Conservation (phyloP, 2,888 invertebrate genomes). For the Scaptomyza tumidula region DNA sequence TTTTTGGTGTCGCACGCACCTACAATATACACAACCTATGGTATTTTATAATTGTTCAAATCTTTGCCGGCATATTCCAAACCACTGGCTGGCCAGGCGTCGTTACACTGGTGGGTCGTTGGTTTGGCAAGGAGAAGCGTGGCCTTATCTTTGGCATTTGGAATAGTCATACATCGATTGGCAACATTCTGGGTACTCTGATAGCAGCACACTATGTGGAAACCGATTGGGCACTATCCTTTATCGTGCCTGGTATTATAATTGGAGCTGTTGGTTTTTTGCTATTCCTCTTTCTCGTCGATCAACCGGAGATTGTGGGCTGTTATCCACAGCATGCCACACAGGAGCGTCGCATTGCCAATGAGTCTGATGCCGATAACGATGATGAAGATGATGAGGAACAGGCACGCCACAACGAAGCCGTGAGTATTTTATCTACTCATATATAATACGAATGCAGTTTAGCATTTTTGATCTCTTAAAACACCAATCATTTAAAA, state of each 20-base stretch:
- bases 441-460: background rate
- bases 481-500: slow-evolving; percentile 19
- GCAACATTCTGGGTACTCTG: slow-evolving; percentile 96
- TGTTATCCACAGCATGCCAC: slow-evolving; percentile 61
- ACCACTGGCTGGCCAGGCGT: slow-evolving; percentile 98
- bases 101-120: slow-evolving; percentile 95
- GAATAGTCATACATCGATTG: slow-evolving; percentile 98
- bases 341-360: slow-evolving; percentile 60
- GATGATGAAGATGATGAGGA: slow-evolving; percentile 66
- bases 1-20: slow-evolving; percentile 94
- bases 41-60: slow-evolving; percentile 95
- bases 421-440: slow-evolving; percentile 49
- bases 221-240: slow-evolving; percentile 94
- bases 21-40: slow-evolving; percentile 92
- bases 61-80: slow-evolving; percentile 93
- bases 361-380: slow-evolving; percentile 84
- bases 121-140: slow-evolving; percentile 96
- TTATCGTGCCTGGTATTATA: slow-evolving; percentile 94
- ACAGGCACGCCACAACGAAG: slow-evolving; percentile 52
- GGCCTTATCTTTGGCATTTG: slow-evolving; percentile 97
- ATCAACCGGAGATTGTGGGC: slow-evolving; percentile 92
- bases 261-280: slow-evolving; percentile 90
- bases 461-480: slow-evolving; percentile 3
- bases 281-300: slow-evolving; percentile 93
- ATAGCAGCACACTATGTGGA: slow-evolving; percentile 95